phyloP scores from a whole-genome alignment of 2,113 vertebrate species.

The Odobenus rosmarus region DNA sequence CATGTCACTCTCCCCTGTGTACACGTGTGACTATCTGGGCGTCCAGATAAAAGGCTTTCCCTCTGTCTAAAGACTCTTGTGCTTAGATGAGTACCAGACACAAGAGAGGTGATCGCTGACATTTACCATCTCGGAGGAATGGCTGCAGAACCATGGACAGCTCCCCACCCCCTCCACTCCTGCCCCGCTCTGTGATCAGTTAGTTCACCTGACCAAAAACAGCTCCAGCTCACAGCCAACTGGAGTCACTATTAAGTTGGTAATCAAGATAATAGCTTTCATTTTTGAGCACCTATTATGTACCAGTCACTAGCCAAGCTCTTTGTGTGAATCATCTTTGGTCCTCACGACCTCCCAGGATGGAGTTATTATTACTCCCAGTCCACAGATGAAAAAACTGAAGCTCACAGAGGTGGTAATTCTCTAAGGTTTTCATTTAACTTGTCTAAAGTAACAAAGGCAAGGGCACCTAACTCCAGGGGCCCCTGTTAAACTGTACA shows the following conservation, averaged over 20 bases:
- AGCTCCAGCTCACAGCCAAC: neutral
- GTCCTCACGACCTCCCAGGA: neutral
- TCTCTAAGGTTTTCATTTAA: neutral
- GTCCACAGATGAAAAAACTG: neutral
- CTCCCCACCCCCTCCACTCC: neutral
- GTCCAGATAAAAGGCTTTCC: neutral
- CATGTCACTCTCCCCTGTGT: neutral
- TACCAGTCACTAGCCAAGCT: neutral
- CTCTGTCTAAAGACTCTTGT: neutral
- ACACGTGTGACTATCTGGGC: neutral
- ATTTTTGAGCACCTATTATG: neutral
- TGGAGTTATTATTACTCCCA: neutral
- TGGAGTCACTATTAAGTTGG: neutral
- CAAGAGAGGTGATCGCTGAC: neutral
- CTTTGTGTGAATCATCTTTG: neutral
- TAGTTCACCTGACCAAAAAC: neutral
- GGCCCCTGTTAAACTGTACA: neutral
- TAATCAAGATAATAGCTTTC: neutral
- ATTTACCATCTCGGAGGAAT: neutral
- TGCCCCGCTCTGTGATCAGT: neutral
- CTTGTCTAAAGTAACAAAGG: neutral
- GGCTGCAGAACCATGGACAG: conserved; percentile 60
- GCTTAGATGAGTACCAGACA: no score
- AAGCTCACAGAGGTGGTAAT: neutral
- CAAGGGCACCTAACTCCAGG: neutral